Percentiles rank a stretch among this genome's conserved stretches.
Evolutionary conservation across 2,888 invertebrate genomes (phyloP).

Genomic region (Eristalis arbustorum): DNA sequence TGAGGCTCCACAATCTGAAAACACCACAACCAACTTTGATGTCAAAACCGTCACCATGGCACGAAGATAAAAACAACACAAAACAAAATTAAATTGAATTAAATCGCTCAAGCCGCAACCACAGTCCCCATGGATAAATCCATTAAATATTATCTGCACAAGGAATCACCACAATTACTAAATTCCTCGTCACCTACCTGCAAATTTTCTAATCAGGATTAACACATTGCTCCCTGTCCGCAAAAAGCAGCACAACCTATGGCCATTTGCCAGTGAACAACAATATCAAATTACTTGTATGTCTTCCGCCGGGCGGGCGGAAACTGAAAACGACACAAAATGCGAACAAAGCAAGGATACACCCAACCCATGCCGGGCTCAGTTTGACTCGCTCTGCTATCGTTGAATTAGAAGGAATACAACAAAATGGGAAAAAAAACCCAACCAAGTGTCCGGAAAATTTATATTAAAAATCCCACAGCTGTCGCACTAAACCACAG

Average conservation of each 20-base stretch:
- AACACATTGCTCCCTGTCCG: constrained; percentile 38
- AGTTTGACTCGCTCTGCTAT: background rate
- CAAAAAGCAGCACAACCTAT: constrained; percentile 19
- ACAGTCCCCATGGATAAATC: background rate
- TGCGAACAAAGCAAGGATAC: constrained; percentile 22
- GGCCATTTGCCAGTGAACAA: constrained; percentile 52
- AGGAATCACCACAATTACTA: constrained; percentile 24
- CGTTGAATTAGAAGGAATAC: constrained; percentile 4
- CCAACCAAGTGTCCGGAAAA: constrained; percentile 68
- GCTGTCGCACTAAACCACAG: constrained; percentile 69
- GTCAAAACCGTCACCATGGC: no score
- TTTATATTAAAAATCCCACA: constrained; percentile 71
- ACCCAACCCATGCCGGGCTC: background rate
- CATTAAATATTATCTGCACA: background rate
- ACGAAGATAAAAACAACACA: no score
- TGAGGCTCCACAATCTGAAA: no score
- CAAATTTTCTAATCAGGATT: constrained; percentile 35
- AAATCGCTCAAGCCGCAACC: background rate
- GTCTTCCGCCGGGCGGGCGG: constrained; percentile 32
- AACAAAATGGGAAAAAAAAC: constrained; percentile 47
- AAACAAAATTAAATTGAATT: background rate
- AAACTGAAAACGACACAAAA: constrained; percentile 21
- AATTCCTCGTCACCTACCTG: background rate
- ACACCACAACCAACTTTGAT: background rate
- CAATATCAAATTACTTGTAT: constrained; percentile 56